Conservation (phyloP, 2,797 vertebrate genomes). For the Enteromius fasciolatus region DNA sequence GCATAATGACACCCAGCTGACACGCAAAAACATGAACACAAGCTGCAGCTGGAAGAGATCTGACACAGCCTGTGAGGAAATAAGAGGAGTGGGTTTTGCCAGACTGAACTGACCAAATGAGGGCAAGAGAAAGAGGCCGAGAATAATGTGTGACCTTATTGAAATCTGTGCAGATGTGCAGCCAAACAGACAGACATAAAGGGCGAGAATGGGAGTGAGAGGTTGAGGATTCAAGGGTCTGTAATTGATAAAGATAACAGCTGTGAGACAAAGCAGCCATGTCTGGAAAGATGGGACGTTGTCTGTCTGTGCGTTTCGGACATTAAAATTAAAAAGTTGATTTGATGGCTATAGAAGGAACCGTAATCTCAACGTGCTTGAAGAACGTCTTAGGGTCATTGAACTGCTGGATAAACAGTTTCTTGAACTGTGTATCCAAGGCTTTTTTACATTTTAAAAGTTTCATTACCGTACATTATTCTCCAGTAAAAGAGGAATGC, state of each 20-base stretch:
- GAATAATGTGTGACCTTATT: slow-evolving; percentile 38
- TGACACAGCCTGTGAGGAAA: slow-evolving; percentile 60
- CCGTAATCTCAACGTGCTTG: slow-evolving; percentile 5
- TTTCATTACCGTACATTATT: not conserved
- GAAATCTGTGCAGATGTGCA: slow-evolving; percentile 29
- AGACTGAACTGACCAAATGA: slow-evolving; percentile 41
- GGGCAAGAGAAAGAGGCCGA: slow-evolving; percentile 15
- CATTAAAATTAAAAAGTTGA: slow-evolving; percentile 13
- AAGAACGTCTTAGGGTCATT: not conserved
- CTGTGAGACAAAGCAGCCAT: slow-evolving; percentile 14
- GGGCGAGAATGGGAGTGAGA: slow-evolving; percentile 5
- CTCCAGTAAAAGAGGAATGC: slow-evolving; percentile 15
- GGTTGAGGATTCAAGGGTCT: slow-evolving; percentile 17
- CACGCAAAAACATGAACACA: slow-evolving; percentile 36
- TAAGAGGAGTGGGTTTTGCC: slow-evolving; percentile 49
- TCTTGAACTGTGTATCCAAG: not conserved
- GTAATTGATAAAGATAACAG: slow-evolving; percentile 30
- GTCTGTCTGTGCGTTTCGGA: not conserved
- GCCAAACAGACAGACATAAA: slow-evolving; percentile 29
- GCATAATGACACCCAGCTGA: slow-evolving; percentile 46
- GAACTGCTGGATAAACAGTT: slow-evolving; percentile 15
- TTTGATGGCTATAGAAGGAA: slow-evolving; percentile 27
- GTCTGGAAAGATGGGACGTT: slow-evolving; percentile 19
- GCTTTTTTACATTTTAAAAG: slow-evolving; percentile 12
- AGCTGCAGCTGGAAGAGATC: slow-evolving; percentile 63